A percentile compares a stretch with the other conserved stretches of the same genome.
These are phyloP conservation scores for Gobio gobio DNA, from an alignment of 2,113 vertebrate species.

Conservation along the genomic window DNA sequence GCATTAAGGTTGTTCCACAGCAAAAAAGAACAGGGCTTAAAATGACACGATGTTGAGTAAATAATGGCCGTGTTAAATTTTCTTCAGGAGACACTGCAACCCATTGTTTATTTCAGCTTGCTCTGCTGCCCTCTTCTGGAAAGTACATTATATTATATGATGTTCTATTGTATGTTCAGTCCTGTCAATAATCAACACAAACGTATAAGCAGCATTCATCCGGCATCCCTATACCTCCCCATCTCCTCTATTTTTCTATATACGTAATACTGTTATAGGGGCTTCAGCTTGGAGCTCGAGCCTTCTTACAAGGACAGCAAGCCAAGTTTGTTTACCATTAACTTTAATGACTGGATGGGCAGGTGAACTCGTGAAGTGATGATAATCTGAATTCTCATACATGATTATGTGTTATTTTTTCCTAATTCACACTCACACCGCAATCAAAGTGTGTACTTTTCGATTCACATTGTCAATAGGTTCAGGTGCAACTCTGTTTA, in stretches of 20 bases:
- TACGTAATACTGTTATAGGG: no score
- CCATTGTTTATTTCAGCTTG: not conserved
- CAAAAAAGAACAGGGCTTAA: not conserved
- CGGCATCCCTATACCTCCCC: no score
- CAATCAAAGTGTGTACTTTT: not conserved
- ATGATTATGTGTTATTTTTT: not conserved
- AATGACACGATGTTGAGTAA: not conserved
- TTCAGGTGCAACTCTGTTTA: not conserved
- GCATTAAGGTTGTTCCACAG: not conserved
- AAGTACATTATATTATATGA: not conserved
- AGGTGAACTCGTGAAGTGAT: not conserved
- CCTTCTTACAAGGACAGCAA: no score
- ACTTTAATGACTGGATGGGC: no score
- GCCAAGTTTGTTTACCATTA: no score
- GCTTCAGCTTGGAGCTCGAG: no score
- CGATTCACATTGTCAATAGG: not conserved
- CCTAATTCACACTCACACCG: not conserved
- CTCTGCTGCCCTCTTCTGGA: constrained; percentile 21
- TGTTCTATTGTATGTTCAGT: no score
- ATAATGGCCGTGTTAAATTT: not conserved
- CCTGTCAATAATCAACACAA: no score
- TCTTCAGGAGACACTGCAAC: not conserved
- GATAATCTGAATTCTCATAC: not conserved
- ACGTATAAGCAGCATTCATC: no score
- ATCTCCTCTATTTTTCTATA: no score